A percentile compares a stretch with the other conserved stretches of the same genome.
Conservation (phyloP, 2,888 invertebrate species). For the Sminthurides aquaticus region DNA sequence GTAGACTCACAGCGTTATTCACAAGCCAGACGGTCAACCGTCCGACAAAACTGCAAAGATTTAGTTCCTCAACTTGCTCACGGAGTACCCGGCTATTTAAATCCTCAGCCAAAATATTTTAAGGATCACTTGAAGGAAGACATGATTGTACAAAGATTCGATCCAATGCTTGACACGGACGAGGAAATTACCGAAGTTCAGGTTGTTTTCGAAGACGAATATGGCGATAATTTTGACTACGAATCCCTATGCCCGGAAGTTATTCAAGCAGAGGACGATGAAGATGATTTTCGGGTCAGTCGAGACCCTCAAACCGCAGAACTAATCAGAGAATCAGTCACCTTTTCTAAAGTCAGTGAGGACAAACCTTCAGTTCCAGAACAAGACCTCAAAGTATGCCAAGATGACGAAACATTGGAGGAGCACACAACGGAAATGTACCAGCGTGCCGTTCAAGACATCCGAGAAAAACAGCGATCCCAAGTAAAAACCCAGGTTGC, state of each 20-base stretch:
- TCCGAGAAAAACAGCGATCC: not conserved
- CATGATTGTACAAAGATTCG: conserved; percentile 11
- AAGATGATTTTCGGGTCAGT: too few relatives aligned
- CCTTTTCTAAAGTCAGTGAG: not conserved
- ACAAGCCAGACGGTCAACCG: too few relatives aligned
- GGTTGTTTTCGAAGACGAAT: conserved; percentile 5
- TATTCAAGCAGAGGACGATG: not conserved
- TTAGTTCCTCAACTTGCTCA: too few relatives aligned
- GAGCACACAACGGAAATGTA: not conserved
- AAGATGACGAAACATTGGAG: conserved; percentile 6
- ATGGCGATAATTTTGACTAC: conserved; percentile 16
- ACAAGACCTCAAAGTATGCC: not conserved
- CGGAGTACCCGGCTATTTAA: too few relatives aligned
- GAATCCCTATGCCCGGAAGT: conserved; percentile 12
- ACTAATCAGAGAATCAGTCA: not conserved
- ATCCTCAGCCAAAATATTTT: conserved; percentile 17
- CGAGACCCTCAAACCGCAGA: not conserved
- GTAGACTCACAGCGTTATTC: too few relatives aligned
- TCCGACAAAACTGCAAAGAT: too few relatives aligned
- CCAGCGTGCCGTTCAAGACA: not conserved
- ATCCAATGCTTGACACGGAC: conserved; percentile 12
- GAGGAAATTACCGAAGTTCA: conserved; percentile 7
- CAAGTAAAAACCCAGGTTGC: not conserved
- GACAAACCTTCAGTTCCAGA: not conserved
- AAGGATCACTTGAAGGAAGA: conserved; percentile 14